These are phyloP conservation scores for Barnardius zonarius DNA, from an alignment of 2,113 vertebrate species.

Conservation along the genomic window DNA sequence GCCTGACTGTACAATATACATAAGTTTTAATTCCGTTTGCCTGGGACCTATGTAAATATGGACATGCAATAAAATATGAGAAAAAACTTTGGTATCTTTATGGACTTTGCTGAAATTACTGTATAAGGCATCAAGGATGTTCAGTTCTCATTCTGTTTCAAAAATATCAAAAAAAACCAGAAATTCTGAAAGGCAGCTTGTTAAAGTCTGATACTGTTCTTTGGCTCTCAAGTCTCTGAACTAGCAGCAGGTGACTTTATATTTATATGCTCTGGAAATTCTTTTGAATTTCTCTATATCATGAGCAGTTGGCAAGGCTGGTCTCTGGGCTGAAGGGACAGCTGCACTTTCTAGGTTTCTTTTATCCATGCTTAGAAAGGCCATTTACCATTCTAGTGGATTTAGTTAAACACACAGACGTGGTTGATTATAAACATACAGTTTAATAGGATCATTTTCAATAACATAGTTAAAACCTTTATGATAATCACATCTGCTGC, in stretches of 20 bases:
- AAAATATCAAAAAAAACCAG: background rate
- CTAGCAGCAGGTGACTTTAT: background rate
- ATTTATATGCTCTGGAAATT: background rate
- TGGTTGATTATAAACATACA: background rate
- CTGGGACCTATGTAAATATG: background rate
- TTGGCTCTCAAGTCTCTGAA: background rate
- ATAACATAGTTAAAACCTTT: background rate
- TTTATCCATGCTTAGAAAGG: background rate
- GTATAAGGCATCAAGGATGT: background rate
- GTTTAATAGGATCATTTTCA: slow-evolving; percentile 4
- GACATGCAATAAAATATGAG: background rate
- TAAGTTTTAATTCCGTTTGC: background rate
- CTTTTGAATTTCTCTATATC: background rate
- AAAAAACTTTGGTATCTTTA: background rate
- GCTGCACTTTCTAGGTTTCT: background rate
- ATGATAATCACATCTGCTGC: background rate
- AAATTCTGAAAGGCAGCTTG: background rate
- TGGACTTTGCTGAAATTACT: background rate
- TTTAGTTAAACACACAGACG: background rate
- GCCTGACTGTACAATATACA: background rate
- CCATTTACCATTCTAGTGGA: background rate
- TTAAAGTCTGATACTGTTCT: background rate
- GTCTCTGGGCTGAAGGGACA: background rate
- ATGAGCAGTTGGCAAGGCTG: background rate
- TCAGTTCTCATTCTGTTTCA: background rate